Base-by-base conservation (phyloP, 2,113 vertebrate genomes). In the Bucco capensis region DNA sequence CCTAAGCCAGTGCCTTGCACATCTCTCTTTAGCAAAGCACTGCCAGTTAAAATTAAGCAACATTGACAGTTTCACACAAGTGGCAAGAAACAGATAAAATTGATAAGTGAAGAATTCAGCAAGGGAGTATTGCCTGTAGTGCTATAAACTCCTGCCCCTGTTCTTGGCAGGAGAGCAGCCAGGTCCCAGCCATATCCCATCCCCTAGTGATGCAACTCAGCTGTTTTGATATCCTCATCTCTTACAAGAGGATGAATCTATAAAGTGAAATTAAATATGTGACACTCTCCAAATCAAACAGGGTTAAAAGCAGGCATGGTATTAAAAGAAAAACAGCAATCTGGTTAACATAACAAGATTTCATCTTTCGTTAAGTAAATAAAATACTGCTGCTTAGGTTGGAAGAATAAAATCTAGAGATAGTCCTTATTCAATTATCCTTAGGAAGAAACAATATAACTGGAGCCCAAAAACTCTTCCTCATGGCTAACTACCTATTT, bases 281-380 rank as follows among this genome's bases (percentile, higher is more conserved):
- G 74, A 53, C 71, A 47, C 35, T 75, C 65, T 72, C 57, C 61
- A 67, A 92, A 74, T 54, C 51, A 80, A 94, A 71, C 1, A 33
- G 46, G 54, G 62, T 87, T 87, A 61, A 89, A 83, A 89, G 66
- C 49, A 92, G 81, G 47, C 49, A 75, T 10, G 27, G 65, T 86
- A 93, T 93, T 93, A 92, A 95, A 95, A 93, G 73, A 37, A 82
- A 89, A 67, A 53, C 40, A 95, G 87, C 53, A 84, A 86, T 82
- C 74, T 84, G 57, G 38, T 88, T 75, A 89, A 33, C n/a, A 7
- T 72, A 94, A 83, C 53, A 51, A 65, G 83, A 93, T 90, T 94
- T 82, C 28, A 56, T 72, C 81, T 94, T 92, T 79, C 81, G 60
- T 93, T 92, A 86, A 77, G 57, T 71, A 92, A 78, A 78, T 93